Evolutionary conservation across 1,140 invertebrate genomes (phyloP), one percentile per base, ranked within the genome.

Genomic region (Apolygus lucorum): DNA sequence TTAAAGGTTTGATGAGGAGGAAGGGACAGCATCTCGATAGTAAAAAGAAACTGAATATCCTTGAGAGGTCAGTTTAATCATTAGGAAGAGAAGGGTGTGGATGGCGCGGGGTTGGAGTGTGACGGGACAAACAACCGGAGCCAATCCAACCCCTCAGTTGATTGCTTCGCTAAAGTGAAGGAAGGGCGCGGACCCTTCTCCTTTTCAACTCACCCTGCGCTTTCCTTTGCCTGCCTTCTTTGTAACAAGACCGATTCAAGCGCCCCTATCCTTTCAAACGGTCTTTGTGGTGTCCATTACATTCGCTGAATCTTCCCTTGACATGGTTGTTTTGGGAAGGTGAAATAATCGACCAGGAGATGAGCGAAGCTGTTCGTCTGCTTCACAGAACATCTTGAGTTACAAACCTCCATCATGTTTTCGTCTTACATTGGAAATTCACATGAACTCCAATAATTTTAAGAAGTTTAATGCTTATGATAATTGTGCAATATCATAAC

Each of bases 21-120:
- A 24, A 11, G 54, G 54, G 4, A 24, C 4, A 22, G 54, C 4
- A 8, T 42, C 17, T 42, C 34, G 4, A 59, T 22, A 59, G 13
- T 17, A 59, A 59, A 59, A 59, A 59, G 54, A 59, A 59, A 24
- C 22, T 59, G 54, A 59, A 59, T 59, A 59, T 59, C 54, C 54
- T 59, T 59, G 54, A 59, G 54, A 59, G 54, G 54, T 59, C 54
- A 59, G 54, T 59, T 59, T 59, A 59, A 59, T 59, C 54, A 14
- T 11, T 14, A 17, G 22, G 22, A 21, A 59, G 54, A 22, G 54
- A 17, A 49, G 34, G n/a, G n/a, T n/a, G n/a, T n/a, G n/a, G n/a
- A n/a, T n/a, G n/a, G n/a, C n/a, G n/a, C n/a, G n/a, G n/a, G n/a
- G n/a, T n/a, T n/a, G n/a, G 34, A 49, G 34, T 49, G 54, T 59